Evolutionary conservation across 2,797 vertebrate genomes (phyloP), one percentile per base, ranked within the genome.

Genomic region (Falco concolor): DNA sequence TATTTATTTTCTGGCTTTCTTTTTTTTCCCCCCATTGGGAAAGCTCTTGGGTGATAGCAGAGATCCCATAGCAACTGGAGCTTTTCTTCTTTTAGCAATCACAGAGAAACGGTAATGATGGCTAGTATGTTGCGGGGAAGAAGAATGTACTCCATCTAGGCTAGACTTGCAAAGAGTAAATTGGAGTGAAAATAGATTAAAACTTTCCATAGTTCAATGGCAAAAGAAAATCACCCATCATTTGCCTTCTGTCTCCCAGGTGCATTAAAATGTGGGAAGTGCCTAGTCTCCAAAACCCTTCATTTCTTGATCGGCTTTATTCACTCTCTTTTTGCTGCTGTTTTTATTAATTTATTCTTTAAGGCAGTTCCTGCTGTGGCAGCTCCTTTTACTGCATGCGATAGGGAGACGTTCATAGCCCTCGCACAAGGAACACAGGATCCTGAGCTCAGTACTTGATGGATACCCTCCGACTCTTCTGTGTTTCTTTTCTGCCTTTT

Each of bases 181-280:
- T 92, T 90, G 89, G 80, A 91, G 84, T 45, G 74, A 88, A 95
- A 96, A 95, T 60, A 84, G 94, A 96, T 97, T 93, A 93, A 94
- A 91, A 95, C 63, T 96, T 93, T 90, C 94, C 60, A 3, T 90
- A 94, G 92, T 89, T 96, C 94, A 93, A 9, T 53, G 84, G 90
- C 78, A 94, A 78, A 92, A 90, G 74, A 78, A 89, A 94, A 90
- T 95, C 80, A 61, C 83, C 89, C 52, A 73, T 96, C 82, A 92
- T 96, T 96, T 97, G 84, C 94, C 80, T 95, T 93, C 92, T 68
- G 4, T 95, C 83, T 96, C 74, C 74, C 38, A 85, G 74, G 84
- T 90, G 56, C 70, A 57, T 87, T 91, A 84, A 75, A 96, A 90
- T 64, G 56, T 73, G 86, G 76, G 81, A 90, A 93, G 90, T 75